Conservation (phyloP, 2,888 invertebrate genomes). For the Noctua janthina region DNA sequence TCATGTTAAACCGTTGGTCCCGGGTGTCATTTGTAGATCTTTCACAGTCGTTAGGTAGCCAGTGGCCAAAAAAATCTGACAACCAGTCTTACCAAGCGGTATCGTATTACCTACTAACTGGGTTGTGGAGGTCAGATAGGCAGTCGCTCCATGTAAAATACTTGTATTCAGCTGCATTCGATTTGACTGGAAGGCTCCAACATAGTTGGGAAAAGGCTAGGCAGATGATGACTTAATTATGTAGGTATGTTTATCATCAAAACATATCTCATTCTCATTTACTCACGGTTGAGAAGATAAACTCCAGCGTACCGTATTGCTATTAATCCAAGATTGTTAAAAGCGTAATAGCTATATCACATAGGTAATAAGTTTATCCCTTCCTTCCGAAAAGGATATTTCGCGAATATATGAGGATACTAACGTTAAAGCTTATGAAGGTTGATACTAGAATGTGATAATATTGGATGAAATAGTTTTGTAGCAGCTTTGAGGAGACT, state of each 20-base stretch:
- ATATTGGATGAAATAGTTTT: constrained; percentile 8
- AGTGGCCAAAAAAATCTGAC: no score
- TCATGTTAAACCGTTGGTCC: no score
- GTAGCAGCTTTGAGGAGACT: background rate
- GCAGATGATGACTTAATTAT: no score
- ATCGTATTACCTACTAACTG: no score
- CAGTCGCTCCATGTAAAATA: no score
- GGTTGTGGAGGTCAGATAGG: no score
- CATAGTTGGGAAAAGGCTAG: no score
- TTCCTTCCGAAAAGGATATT: constrained; percentile 27
- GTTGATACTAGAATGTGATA: constrained; percentile 12
- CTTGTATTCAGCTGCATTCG: no score
- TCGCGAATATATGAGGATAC: constrained; percentile 18
- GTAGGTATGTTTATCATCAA: background rate
- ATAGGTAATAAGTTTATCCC: constrained; percentile 37
- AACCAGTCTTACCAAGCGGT: no score
- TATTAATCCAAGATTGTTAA: constrained; percentile 7
- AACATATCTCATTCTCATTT: background rate
- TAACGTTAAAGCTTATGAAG: constrained; percentile 18
- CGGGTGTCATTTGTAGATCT: no score
- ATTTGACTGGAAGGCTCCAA: no score
- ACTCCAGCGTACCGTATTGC: background rate
- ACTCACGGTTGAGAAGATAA: background rate
- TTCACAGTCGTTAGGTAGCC: no score
- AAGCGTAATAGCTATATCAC: background rate